A percentile compares a stretch with the other conserved stretches of the same genome.
phyloP scores from a whole-genome alignment of 2,113 vertebrate genomes.

The Notothenia coriiceps region DNA sequence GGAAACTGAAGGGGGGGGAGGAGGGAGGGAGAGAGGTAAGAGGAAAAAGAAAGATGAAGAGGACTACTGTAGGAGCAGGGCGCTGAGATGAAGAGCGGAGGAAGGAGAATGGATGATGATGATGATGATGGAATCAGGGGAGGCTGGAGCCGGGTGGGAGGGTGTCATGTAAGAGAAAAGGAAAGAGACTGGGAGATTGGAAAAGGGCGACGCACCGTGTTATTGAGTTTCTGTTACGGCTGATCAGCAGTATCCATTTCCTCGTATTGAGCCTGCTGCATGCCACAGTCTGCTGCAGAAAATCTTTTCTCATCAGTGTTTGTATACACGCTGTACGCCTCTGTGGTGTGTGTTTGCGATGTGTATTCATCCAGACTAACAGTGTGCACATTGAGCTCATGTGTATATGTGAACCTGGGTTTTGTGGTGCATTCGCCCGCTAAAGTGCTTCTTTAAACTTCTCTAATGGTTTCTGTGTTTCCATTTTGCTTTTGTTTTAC shows the following conservation, averaged over 20 bases:
- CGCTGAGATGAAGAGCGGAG: conserved; percentile 58
- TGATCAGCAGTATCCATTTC: conserved; percentile 72
- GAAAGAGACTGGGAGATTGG: conserved; percentile 58
- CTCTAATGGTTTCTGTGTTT: conserved; percentile 12
- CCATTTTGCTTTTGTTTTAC: background rate
- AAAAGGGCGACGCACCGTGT: conserved; percentile 51
- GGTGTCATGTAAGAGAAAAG: conserved; percentile 38
- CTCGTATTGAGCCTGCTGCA: conserved; percentile 57
- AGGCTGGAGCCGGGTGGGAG: conserved; percentile 39
- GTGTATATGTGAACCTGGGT: conserved; percentile 10
- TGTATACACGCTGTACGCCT: conserved; percentile 20
- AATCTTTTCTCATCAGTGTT: conserved; percentile 51
- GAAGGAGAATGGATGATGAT: conserved; percentile 71
- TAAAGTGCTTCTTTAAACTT: conserved; percentile 1
- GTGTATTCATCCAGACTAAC: conserved; percentile 17
- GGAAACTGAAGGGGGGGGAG: conserved; percentile 22
- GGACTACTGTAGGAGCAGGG: conserved; percentile 47
- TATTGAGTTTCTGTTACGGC: conserved; percentile 71
- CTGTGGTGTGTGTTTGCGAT: conserved; percentile 5
- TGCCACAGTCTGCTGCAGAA: conserved; percentile 50
- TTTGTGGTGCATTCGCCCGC: conserved; percentile 27
- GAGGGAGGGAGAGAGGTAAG: background rate
- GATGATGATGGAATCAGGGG: conserved; percentile 61
- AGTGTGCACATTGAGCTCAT: conserved; percentile 9
- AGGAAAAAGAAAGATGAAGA: conserved; percentile 72